Evolutionary conservation across 2,797 vertebrate species (phyloP), one percentile per base, ranked within the genome.

Genomic region (Myiotriccus ornatus): DNA sequence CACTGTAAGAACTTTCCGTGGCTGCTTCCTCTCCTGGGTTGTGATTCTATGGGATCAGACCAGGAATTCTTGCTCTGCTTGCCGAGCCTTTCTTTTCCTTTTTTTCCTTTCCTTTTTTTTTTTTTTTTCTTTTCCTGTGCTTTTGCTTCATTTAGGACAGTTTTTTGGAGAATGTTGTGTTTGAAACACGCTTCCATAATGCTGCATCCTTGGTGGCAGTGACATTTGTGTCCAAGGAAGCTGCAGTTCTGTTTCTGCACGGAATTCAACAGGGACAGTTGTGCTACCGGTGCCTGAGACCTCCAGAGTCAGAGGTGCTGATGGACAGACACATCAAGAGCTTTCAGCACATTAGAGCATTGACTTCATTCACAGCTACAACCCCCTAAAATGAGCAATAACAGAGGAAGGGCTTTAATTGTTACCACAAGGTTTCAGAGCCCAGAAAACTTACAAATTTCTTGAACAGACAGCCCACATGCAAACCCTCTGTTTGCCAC

Each of bases 241-340:
- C 43, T 3, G 0, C 19, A 7, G 76, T 21, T 49, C 2, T 1
- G 0, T 21, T 67, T 47, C 62, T 69, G 60, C 6, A 8, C n/a
- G 32, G 60, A 52, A 27, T 4, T 69, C 60, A 43, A 13, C 6
- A 14, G 60, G 30, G 22, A 12, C 20, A 9, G 23, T 8, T 9
- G 28, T 13, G 14, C n/a, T 8, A 22, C 55, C 28, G 24, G 8
- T 28, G 34, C 43, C 49, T 17, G 22, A 55, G 9, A 25, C 25
- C 12, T 14, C 19, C 22, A 14, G 25, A 6, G 15, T 24, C 28
- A 14, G 79, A 32, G 44, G 5, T 35, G 39, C 43, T 43, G 55
- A 3, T 34, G 53, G 34, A 24, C 35, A 9, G 57, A 13, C 41
- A 8, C 18, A 6, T 4, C n/a, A 22, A 60, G 23, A 44, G 47